Base-by-base conservation (phyloP, 2,888 invertebrate species). In the Acrobasis repandana region DNA sequence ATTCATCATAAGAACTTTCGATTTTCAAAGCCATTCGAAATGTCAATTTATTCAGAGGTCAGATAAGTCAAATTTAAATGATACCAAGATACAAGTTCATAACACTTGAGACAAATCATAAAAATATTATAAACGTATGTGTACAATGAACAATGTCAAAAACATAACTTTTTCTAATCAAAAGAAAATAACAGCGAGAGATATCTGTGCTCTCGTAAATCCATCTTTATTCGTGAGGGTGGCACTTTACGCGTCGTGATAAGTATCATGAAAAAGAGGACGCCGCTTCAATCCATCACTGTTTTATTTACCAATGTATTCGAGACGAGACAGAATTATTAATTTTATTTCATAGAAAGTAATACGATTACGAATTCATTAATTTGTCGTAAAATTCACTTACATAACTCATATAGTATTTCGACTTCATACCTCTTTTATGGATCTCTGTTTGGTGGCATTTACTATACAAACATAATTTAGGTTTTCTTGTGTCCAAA, bases 201-300 rank as follows among this genome's bases (percentile, higher is more conserved):
- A 54, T 54, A 54, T 54, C 38, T 54, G 36, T 38, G 38, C 38
- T 43, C 54, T 54, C 54, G 54, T 54, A 54, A 54, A 54, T 38
- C 54, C 54, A 38, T 54, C 54, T 54, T 54, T 54, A 54, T 54
- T 54, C 38, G 18, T 15, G 38, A 54, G 54, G 54, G 54, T 20
- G 54, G 54, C 54, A 54, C 54, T 54, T 54, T 18, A 38, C 38
- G 54, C 54, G 34, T 52, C 36, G 54, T 54, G 54, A 54, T 54
- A 43, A 43, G 38, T 38, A 54, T 54, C 54, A 38, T 54, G 38
- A 54, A 54, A 54, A 43, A 38, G 54, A 38, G 54, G 54, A 18
- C 9, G 54, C 34, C 52, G 38, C 43, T 43, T 54, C 38, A 54
- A 54, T 38, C 54, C 18, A 54, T 54, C 54, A 16, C 54, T 54